phyloP scores from a whole-genome alignment of 2,888 invertebrate species.

The Boloria euphrosyne region DNA sequence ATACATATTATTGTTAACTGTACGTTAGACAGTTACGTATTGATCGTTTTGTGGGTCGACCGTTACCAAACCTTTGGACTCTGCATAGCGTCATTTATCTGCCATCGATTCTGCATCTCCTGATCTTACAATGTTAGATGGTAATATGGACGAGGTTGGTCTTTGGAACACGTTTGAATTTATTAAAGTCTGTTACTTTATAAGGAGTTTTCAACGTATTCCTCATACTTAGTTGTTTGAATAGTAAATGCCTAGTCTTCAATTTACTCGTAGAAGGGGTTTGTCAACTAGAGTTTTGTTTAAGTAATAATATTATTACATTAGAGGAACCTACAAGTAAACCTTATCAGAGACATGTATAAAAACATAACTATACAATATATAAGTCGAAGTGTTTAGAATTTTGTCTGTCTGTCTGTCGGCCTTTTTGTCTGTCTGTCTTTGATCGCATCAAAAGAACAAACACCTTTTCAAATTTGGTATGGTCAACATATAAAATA shows the following conservation, averaged over 20 bases:
- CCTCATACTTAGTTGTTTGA: neutral
- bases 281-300: no score
- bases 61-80: constrained; percentile 49
- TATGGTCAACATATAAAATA: no score
- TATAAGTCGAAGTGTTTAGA: no score
- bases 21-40: constrained; percentile 48
- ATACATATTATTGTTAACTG: constrained; percentile 41
- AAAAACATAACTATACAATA: no score
- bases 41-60: constrained; percentile 52
- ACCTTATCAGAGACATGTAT: no score
- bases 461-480: no score
- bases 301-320: no score
- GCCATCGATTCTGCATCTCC: constrained; percentile 30
- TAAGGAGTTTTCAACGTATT: neutral
- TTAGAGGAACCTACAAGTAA: no score
- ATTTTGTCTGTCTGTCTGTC: no score
- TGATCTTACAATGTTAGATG: constrained; percentile 23
- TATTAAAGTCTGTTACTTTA: constrained; percentile 2
- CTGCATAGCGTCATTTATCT: constrained; percentile 33
- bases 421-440: no score
- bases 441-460: no score
- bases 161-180: constrained; percentile 2
- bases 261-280: neutral
- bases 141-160: neutral
- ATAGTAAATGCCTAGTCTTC: neutral